Evolutionary conservation across 1,140 invertebrate species (phyloP), one percentile per base, ranked within the genome.

Genomic region (Temnothorax nylanderi): DNA sequence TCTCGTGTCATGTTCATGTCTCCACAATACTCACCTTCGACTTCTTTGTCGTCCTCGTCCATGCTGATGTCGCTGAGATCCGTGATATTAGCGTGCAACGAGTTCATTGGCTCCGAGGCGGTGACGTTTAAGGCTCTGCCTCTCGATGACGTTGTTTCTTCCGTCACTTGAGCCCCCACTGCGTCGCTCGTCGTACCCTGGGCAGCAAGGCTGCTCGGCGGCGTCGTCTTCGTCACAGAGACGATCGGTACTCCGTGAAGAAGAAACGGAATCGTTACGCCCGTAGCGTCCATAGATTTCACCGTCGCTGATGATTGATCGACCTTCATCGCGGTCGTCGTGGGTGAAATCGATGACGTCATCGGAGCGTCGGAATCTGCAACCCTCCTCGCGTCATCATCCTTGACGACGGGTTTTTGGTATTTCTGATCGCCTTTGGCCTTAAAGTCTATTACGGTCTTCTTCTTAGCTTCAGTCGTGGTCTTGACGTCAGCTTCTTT

Each of bases 51-150:
- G 10, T 97, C 96, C 62, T 97, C 96, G 78, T 96, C 96, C 96
- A 97, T 97, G 85, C 96, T 97, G 34, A 97, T 96, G 93, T 97
- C 96, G 89, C 97, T 97, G 16, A 97, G 94, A 93, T 97, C 96
- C 80, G 96, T 95, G 71, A 94, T 86, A 90, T 95, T 95, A 44
- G 93, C 91, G 65, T 95, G 93, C 75, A 95, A 85, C 0, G 92
- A 94, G 88, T 95, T 95, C 44, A 92, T 93, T 6, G 94, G 93
- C 75, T 95, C 95, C 4, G 92, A 86, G 5, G 92, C 91, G 4
- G 94, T 92, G 58, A 95, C 91, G 80, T 95, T 94, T 56, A 95
- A 65, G 5, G 94, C 94, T 51, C 95, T 90, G 7, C 92, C 94
- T 47, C 93, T 91, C 26, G 90, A 92, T 4, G 72, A 51, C 1